Conservation (phyloP, 2,888 invertebrate genomes). For the Troides aeacus region DNA sequence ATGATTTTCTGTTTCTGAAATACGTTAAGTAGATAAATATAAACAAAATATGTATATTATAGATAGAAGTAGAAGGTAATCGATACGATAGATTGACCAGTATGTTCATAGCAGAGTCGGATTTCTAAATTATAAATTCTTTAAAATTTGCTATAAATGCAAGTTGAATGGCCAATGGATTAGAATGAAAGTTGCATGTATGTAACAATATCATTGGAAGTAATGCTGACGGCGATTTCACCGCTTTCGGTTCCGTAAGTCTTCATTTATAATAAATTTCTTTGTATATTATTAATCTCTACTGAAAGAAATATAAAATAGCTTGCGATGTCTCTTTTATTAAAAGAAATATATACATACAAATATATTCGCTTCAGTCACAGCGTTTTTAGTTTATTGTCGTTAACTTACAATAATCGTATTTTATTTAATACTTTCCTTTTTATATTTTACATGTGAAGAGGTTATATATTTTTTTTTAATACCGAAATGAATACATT, state of each 20-base stretch:
- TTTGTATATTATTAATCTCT: constrained; percentile 8
- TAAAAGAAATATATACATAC: neutral
- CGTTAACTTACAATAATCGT: neutral
- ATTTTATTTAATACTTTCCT: neutral
- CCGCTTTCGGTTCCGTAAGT: constrained; percentile 43
- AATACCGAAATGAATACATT: neutral
- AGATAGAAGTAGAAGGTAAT: neutral
- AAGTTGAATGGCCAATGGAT: constrained; percentile 29
- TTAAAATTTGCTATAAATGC: constrained; percentile 9
- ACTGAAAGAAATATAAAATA: constrained; percentile 1
- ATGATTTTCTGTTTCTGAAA: neutral
- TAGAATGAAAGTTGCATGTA: constrained; percentile 29
- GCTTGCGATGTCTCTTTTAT: neutral
- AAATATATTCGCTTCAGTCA: neutral
- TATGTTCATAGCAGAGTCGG: neutral
- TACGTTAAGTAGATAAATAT: constrained; percentile 1
- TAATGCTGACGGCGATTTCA: constrained; percentile 46
- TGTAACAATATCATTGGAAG: constrained; percentile 35
- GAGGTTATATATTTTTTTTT: neutral
- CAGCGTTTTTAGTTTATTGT: neutral
- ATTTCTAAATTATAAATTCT: constrained; percentile 8
- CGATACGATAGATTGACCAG: neutral
- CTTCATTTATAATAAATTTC: constrained; percentile 20
- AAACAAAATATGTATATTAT: neutral
- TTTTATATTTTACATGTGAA: neutral